These are phyloP conservation scores for Clarias laeviceps DNA, from an alignment of 2,797 vertebrate species.

Conservation along the genomic window DNA sequence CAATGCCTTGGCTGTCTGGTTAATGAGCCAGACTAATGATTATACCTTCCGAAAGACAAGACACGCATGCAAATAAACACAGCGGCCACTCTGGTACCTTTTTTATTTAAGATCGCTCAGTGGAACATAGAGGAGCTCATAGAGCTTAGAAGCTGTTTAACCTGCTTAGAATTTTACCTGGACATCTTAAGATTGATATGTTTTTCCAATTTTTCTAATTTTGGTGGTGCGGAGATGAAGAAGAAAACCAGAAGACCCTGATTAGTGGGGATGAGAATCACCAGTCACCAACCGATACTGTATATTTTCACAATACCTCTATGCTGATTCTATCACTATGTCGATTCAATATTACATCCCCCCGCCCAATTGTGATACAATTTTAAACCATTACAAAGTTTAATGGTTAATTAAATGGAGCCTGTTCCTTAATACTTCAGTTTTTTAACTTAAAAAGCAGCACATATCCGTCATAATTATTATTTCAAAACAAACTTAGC, in stretches of 20 bases:
- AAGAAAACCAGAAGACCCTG: neutral
- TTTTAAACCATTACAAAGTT: too few species aligned
- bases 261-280: too few species aligned
- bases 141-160: neutral
- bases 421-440: too few species aligned
- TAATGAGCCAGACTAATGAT: slow-evolving; percentile 28
- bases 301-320: too few species aligned
- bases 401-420: too few species aligned
- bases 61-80: slow-evolving; percentile 24
- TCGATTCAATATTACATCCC: too few species aligned
- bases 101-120: neutral
- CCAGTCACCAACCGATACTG: too few species aligned
- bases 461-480: too few species aligned
- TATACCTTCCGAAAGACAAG: slow-evolving; percentile 8
- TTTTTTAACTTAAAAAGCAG: too few species aligned
- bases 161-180: neutral
- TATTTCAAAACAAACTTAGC: too few species aligned
- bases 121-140: neutral
- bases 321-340: too few species aligned
- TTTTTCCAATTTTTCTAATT: neutral
- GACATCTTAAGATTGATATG: neutral
- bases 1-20: neutral
- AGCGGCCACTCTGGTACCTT: neutral
- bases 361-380: too few species aligned
- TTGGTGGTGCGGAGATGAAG: neutral